Base-by-base conservation (phyloP, 2,113 vertebrate species). In the Scophthalmus maximus region DNA sequence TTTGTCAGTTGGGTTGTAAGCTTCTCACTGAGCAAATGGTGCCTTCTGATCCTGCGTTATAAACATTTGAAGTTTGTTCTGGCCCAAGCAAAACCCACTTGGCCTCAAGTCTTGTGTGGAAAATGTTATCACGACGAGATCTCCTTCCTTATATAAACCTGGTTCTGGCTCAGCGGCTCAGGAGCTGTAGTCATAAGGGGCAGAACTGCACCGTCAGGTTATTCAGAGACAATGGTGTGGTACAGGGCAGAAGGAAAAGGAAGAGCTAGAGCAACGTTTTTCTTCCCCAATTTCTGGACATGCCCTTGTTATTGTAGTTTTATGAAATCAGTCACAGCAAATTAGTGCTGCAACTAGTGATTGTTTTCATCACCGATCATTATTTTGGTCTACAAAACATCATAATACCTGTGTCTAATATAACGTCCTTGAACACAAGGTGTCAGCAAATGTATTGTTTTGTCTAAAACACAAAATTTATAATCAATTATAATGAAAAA, bases 11-110 rank as follows among this genome's bases (percentile, higher is more conserved):
- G 70, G 40, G 53, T 50, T 68, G 27, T 25, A n/a, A 68, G 69
- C 61, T 61, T 77, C 59, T 58, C 38, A 38, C 76, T 49, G 42
- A 73, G 69, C 40, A 75, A 70, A 63, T 38, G 2, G 20, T 38
- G 47, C 11, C 62, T 62, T 78, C 77, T 83, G 62, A 78, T 84
- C 47, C 69, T 34, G 51, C 12, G 20, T 44, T 78, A 26, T 74
- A 79, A 76, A 84, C 71, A 81, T 68, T 73, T 34, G 26, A 23
- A 59, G 75, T 69, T 82, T 61, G 32, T 66, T 82, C 81, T 80
- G 68, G 74, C 65, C 23, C 42, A 20, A 51, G 25, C 15, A 32
- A 63, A 68, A 71, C 68, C 70, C 44, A 70, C 50, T 64, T 76
- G 74, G 68, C 73, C 55, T 46, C 27, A 20, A 40, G n/a, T 34